A percentile compares a stretch with the other conserved stretches of the same genome.
phyloP scores from a whole-genome alignment of 2,888 invertebrate genomes.

The Eretmocerus hayati region DNA sequence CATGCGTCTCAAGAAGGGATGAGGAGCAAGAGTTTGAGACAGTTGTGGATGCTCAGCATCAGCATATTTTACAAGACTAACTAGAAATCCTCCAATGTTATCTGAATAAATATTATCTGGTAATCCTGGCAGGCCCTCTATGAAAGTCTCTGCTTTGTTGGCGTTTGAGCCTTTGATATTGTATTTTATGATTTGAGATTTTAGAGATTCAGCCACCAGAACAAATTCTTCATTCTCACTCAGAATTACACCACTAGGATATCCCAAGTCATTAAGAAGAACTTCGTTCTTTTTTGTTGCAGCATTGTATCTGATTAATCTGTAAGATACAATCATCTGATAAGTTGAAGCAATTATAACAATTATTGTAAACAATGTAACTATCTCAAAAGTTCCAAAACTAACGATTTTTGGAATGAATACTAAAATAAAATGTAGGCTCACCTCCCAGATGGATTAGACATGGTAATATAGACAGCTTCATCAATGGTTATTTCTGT shows the following conservation, averaged over 20 bases:
- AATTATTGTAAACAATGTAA: no score
- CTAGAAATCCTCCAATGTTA: constrained; percentile 62
- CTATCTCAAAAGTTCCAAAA: no score
- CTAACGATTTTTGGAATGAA: background rate
- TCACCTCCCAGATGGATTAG: constrained; percentile 82
- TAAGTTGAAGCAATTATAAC: no score
- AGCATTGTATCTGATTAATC: constrained; percentile 74
- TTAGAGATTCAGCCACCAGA: constrained; percentile 67
- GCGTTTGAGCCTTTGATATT: constrained; percentile 73
- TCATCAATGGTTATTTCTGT: constrained; percentile 61
- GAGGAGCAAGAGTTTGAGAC: constrained; percentile 52
- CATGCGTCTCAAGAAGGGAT: constrained; percentile 62
- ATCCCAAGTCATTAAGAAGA: constrained; percentile 67
- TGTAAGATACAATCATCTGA: no score
- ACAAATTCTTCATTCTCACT: constrained; percentile 77
- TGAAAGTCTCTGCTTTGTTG: constrained; percentile 72
- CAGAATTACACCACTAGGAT: constrained; percentile 82
- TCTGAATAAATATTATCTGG: constrained; percentile 56
- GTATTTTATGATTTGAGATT: constrained; percentile 65
- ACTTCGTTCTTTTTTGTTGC: constrained; percentile 69
- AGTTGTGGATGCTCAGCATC: constrained; percentile 56
- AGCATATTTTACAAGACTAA: constrained; percentile 53
- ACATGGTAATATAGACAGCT: constrained; percentile 57
- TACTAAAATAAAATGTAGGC: constrained; percentile 4
- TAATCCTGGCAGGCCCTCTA: constrained; percentile 70